Conservation (phyloP, 2,888 invertebrate genomes). For the Piscicola geometra region DNA sequence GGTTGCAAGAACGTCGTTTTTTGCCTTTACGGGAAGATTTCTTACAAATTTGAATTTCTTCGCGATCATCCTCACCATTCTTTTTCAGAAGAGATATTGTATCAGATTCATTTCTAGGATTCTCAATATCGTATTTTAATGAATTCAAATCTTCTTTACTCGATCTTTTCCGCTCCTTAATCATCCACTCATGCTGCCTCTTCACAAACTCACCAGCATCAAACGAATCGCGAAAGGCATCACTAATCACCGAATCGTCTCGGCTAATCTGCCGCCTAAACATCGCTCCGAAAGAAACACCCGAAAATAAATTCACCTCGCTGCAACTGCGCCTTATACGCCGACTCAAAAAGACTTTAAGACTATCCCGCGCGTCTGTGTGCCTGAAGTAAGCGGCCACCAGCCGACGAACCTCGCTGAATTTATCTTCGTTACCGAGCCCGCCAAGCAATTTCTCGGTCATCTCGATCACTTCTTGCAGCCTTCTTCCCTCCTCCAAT, state of each 20-base stretch:
- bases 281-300: neutral
- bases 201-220: neutral
- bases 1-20: neutral
- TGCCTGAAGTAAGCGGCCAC: neutral
- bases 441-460: conserved; percentile 3
- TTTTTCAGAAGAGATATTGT: no score
- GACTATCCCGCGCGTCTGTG: neutral
- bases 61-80: no score
- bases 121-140: no score
- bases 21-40: neutral
- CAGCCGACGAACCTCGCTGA: neutral
- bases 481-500: neutral
- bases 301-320: conserved; percentile 2
- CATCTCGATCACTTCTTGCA: conserved; percentile 13
- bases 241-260: neutral
- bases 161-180: neutral
- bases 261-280: neutral
- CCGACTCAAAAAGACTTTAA: conserved; percentile 21
- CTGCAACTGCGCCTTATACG: neutral
- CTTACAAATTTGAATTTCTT: no score
- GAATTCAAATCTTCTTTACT: neutral
- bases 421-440: neutral
- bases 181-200: neutral
- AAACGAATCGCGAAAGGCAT: neutral
- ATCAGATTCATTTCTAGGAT: neutral